phyloP scores from a whole-genome alignment of 2,113 vertebrate genomes.

The Eonycteris spelaea region DNA sequence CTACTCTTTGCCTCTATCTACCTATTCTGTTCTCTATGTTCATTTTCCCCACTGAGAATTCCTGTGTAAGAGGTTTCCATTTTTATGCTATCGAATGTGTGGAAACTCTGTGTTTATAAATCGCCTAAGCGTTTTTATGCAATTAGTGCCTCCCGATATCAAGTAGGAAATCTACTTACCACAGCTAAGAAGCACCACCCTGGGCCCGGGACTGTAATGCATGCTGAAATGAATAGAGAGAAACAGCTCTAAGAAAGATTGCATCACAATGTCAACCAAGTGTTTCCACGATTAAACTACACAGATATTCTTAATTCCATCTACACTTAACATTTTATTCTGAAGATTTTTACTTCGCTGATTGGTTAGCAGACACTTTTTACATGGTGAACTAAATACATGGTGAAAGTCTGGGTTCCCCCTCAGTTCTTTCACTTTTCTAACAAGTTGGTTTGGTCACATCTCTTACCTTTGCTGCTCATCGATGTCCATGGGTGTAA shows the following conservation, averaged over 20 bases:
- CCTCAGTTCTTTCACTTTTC: background rate
- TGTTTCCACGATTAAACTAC: background rate
- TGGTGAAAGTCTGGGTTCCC: background rate
- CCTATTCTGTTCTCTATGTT: background rate
- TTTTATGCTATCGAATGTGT: background rate
- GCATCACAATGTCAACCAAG: background rate
- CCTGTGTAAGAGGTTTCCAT: background rate
- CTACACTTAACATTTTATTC: background rate
- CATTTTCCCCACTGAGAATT: background rate
- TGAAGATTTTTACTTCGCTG: background rate
- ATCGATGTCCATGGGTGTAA: background rate
- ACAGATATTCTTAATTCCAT: background rate
- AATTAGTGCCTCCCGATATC: background rate
- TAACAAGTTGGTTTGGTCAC: background rate
- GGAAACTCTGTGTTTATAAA: background rate
- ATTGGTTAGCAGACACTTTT: background rate
- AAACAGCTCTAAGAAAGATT: background rate
- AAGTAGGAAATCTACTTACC: background rate
- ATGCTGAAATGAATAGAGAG: background rate
- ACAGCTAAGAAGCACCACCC: background rate
- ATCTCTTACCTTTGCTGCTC: background rate
- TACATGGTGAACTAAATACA: background rate
- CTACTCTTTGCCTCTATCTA: background rate
- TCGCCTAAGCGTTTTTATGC: background rate
- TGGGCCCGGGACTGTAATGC: background rate